A percentile compares a stretch with the other conserved stretches of the same genome.
These are phyloP conservation scores for Ceyx margarethae DNA, from an alignment of 2,113 vertebrate genomes.

Conservation along the genomic window DNA sequence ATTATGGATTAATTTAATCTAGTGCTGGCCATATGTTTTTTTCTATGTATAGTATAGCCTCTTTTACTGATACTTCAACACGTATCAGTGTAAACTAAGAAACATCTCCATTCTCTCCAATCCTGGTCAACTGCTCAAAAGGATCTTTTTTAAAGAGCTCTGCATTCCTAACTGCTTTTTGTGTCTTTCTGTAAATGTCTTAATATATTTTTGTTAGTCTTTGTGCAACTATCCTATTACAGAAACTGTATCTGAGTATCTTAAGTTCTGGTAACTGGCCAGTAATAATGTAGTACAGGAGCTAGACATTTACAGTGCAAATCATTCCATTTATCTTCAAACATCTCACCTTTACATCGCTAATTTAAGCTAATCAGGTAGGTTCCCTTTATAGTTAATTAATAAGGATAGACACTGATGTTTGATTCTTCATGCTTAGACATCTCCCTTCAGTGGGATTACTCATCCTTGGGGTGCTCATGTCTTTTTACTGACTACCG, in stretches of 20 bases:
- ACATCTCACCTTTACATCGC: conserved; percentile 38
- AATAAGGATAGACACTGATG: not conserved
- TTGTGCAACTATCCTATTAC: not conserved
- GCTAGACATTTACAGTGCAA: conserved; percentile 26
- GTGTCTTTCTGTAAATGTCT: not conserved
- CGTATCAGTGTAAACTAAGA: not conserved
- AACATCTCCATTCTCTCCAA: not conserved
- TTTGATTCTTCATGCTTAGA: not conserved
- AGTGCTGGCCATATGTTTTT: not conserved
- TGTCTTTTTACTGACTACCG: not conserved
- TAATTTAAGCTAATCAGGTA: conserved; percentile 53
- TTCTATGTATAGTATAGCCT: not conserved
- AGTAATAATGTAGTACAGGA: conserved; percentile 31
- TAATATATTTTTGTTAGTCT: not conserved
- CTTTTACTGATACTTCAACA: not conserved
- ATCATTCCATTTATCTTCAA: conserved; percentile 49
- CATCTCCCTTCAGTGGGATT: not conserved
- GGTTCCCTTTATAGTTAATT: conserved; percentile 46
- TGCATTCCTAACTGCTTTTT: not conserved
- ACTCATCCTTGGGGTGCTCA: not conserved
- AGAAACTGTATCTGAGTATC: not conserved
- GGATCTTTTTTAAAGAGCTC: not conserved
- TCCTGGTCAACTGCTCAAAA: not conserved
- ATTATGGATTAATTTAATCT: not conserved
- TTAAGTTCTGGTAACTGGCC: conserved; percentile 27